Conservation (phyloP, 2,888 invertebrate genomes). For the Pyrochroa serraticornis region DNA sequence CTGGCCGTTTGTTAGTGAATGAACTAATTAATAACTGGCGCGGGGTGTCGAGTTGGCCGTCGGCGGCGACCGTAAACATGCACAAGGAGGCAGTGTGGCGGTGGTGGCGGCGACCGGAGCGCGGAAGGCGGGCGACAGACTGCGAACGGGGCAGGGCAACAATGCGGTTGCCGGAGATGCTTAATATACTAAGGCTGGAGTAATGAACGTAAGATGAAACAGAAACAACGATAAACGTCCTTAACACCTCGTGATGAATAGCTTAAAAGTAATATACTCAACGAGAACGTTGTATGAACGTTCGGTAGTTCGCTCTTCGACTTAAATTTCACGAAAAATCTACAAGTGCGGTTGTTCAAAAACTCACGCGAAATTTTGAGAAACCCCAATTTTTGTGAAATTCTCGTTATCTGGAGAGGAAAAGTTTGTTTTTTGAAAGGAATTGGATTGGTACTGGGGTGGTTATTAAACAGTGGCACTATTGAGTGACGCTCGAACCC, state of each 20-base stretch:
- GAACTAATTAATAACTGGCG: conserved; percentile 43
- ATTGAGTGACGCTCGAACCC: conserved; percentile 43
- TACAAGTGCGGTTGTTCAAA: too few species aligned
- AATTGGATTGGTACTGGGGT: conserved; percentile 7
- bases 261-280: conserved; percentile 52
- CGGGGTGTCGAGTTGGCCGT: conserved; percentile 14
- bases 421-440: too few species aligned
- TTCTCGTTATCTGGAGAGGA: too few species aligned
- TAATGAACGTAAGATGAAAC: conserved; percentile 57
- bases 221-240: conserved; percentile 57
- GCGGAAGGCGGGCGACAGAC: conserved; percentile 38
- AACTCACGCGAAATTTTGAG: too few species aligned
- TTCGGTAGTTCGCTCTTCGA: conserved; percentile 12
- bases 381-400: too few species aligned
- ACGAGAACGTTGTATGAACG: conserved; percentile 20
- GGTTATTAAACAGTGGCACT: conserved; percentile 43
- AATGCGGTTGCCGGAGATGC: conserved; percentile 54
- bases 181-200: conserved; percentile 55
- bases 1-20: conserved; percentile 12
- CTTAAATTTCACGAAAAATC: neutral
- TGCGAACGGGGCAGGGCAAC: conserved; percentile 46
- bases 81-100: conserved; percentile 3
- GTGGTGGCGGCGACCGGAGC: conserved; percentile 18
- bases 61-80: conserved; percentile 22
- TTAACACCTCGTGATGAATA: conserved; percentile 56